phyloP scores from a whole-genome alignment of 2,888 invertebrate species.

The Gortyna flavago region DNA sequence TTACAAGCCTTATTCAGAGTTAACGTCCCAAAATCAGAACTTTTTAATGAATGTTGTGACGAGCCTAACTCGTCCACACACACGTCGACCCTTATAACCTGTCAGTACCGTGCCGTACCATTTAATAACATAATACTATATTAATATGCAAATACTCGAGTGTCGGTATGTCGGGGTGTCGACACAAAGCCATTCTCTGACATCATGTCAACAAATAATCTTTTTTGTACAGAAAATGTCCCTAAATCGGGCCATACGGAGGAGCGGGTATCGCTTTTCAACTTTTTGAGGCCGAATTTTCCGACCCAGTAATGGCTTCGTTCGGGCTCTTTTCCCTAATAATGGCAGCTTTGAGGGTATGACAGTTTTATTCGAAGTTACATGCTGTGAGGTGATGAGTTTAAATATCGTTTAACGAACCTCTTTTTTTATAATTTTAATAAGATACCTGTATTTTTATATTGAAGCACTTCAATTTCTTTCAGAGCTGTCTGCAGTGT shows the following conservation, averaged over 20 bases:
- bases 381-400: slow-evolving; percentile 12
- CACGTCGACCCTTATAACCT: slow-evolving; percentile 27
- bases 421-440: slow-evolving; percentile 9
- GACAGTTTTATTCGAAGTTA: slow-evolving; percentile 30
- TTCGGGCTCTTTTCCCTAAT: slow-evolving; percentile 38
- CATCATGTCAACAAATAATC: slow-evolving; percentile 54
- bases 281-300: slow-evolving; percentile 55
- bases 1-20: neutral
- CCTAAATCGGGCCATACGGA: slow-evolving; percentile 28
- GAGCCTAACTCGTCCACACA: neutral
- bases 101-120: slow-evolving; percentile 29
- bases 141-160: slow-evolving; percentile 56
- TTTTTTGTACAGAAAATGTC: slow-evolving; percentile 49
- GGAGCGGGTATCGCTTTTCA: slow-evolving; percentile 40
- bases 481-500: neutral
- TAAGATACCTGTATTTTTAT: slow-evolving; percentile 4
- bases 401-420: slow-evolving; percentile 9
- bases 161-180: slow-evolving; percentile 17
- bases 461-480: neutral
- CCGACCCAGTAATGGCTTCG: slow-evolving; percentile 57
- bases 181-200: slow-evolving; percentile 32
- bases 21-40: neutral
- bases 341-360: slow-evolving; percentile 37
- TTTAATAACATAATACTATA: slow-evolving; percentile 48
- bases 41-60: slow-evolving; percentile 22